Evolutionary conservation across 1,140 invertebrate species (phyloP), one percentile per base, ranked within the genome.

Genomic region (Spodoptera litura): DNA sequence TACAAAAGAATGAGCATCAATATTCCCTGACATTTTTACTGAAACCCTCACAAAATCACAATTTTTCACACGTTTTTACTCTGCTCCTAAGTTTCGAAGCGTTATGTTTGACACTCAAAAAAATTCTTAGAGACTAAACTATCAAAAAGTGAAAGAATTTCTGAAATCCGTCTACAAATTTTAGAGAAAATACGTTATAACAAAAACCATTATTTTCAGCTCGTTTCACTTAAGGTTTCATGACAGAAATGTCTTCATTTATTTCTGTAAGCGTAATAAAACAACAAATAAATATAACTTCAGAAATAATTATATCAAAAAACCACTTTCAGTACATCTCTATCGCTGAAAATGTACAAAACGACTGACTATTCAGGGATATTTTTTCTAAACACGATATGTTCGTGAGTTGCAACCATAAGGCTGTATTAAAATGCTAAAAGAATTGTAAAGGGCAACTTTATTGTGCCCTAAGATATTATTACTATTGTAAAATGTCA

Each of bases 401-500:
- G 10, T 0, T 8, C 49, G 64, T 68, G 64, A 11, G 38, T 2
- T 10, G 1, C 3, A 4, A 20, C 44, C 64, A 52, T 68, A 68
- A 68, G 20, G 11, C 20, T 25, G 20, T 10, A 68, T 68, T 68
- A 68, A 68, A 68, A 68, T 52, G 15, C 64, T 12, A 6, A 44
- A 55, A 52, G 44, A 13, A 51, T n/a, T 52, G 64, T 68, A 31
- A 52, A 52, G 25, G 49, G 44, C 11, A 1, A 1, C 0, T 68
- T 68, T 68, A 68, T 68, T 52, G 64, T 20, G 27, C 13, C 51
- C 20, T 31, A 12, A 10, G 44, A 2, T 20, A 68, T 25, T 13
- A 68, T 52, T 27, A 49, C 20, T 15, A 51, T 68, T 68, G 64
- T 56, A 56, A 71, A 71, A 71, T 27, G 52, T 11, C 4, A 56